Evolutionary conservation across 2,888 invertebrate species (phyloP), one percentile per base, ranked within the genome.

Genomic region (Melieria crassipennis): DNA sequence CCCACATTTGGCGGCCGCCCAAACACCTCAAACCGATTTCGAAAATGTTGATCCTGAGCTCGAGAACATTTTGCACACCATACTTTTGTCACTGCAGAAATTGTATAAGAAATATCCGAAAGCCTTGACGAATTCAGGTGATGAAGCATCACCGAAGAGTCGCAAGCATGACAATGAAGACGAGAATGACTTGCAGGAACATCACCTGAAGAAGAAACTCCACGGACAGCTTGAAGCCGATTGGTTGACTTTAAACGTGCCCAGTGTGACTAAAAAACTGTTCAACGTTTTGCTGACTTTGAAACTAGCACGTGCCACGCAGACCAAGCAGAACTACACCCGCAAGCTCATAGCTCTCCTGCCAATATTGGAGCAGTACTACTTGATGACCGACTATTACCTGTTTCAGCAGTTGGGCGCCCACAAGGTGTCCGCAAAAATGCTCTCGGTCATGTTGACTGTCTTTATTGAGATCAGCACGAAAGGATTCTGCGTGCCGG

Each of bases 401-500:
- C 84, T 97, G 5, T 91, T 92, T 1, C 93, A 94, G 78, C 92
- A 93, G 83, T 89, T 96, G 4, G 91, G 92, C 0, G 90, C 92
- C 0, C 94, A 95, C 81, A 90, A 95, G 78, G 89, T 93, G 0
- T 91, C 93, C 0, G 92, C 93, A 77, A 97, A 97, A 88, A 91
- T 97, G 88, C 88, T 94, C 7, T 94, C 94, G 0, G 90, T 96
- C 4, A 88, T 98, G 70, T 85, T 96, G 68, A 93, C 92, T 73
- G 91, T 97, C 11, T 98, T 98, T 85, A 91, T 93, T 0, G 94
- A 96, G 79, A 88, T 98, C 47, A 91, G 93, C 11, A 88, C 89
- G 56, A 94, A 93, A 89, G 99, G 99, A 13, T 99, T 99, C 87
- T 98, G 98, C 83, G 91, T 95, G 63, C 97, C 98, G 0, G 91